A percentile compares a stretch with the other conserved stretches of the same genome.
Evolutionary conservation across 2,113 vertebrate species (phyloP).

Genomic region (Micronisus gabar): DNA sequence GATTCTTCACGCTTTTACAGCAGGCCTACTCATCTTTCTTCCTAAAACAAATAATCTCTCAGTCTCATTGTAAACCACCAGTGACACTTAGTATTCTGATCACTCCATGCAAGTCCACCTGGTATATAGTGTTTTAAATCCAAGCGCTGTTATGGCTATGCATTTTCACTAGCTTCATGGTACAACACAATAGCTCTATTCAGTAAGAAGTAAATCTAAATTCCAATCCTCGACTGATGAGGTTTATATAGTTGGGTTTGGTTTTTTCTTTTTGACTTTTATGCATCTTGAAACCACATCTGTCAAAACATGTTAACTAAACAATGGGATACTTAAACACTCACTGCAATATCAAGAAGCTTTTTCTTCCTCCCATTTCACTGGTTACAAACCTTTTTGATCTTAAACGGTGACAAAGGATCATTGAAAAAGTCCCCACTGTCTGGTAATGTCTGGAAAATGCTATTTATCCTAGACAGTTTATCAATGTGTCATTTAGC

Average conservation of each 20-base stretch:
- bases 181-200: background rate
- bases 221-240: background rate
- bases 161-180: background rate
- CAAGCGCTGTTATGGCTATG: background rate
- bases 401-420: background rate
- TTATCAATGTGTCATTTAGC: slow-evolving; percentile 27
- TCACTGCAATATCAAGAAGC: background rate
- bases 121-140: slow-evolving; percentile 17
- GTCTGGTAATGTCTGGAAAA: background rate
- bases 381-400: slow-evolving; percentile 32
- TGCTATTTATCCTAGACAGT: background rate
- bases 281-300: background rate
- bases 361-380: slow-evolving; percentile 9
- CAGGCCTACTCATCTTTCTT: background rate
- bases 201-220: slow-evolving; percentile 27
- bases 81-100: background rate
- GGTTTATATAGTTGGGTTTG: background rate
- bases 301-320: slow-evolving; percentile 38
- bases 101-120: background rate
- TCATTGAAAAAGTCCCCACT: slow-evolving; percentile 5
- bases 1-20: background rate
- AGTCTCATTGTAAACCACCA: background rate
- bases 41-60: slow-evolving; percentile 29
- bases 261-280: background rate
- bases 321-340: slow-evolving; percentile 9